Percentiles rank a stretch among this genome's conserved stretches.
Conservation (phyloP, 2,113 vertebrate genomes). For the Lathamus discolor region DNA sequence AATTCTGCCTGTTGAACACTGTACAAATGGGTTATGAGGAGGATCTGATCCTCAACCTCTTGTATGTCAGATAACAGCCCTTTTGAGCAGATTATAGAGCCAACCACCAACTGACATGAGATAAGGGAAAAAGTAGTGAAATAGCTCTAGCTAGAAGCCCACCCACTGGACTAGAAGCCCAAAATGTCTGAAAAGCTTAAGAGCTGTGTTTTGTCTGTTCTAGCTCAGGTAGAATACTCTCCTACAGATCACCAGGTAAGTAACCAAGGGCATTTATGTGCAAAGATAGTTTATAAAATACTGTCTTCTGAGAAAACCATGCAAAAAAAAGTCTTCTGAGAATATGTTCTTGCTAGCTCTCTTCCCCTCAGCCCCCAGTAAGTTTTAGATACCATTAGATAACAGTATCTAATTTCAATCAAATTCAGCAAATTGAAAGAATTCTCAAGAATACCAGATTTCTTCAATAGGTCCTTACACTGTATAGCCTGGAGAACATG, state of each 20-base stretch:
- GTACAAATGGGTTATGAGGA: background rate
- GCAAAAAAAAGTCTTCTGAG: background rate
- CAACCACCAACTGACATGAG: background rate
- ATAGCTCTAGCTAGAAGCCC: background rate
- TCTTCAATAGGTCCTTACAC: background rate
- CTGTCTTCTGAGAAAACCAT: background rate
- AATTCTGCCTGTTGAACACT: background rate
- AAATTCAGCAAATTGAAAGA: background rate
- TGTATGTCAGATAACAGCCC: background rate
- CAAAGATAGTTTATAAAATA: background rate
- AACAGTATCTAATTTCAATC: background rate
- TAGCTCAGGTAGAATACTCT: background rate
- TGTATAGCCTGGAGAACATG: background rate
- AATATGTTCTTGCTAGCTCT: background rate
- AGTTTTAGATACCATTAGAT: background rate
- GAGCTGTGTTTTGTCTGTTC: background rate
- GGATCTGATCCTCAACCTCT: background rate
- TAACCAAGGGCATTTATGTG: background rate
- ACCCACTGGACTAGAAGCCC: background rate
- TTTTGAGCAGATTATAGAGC: background rate
- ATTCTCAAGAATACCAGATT: background rate
- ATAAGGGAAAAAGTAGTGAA: background rate
- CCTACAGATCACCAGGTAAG: background rate
- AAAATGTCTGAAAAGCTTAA: background rate
- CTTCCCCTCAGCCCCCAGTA: fast-evolving